Evolutionary conservation across 2,888 invertebrate genomes (phyloP).

Genomic region (Cephus sareptanus): DNA sequence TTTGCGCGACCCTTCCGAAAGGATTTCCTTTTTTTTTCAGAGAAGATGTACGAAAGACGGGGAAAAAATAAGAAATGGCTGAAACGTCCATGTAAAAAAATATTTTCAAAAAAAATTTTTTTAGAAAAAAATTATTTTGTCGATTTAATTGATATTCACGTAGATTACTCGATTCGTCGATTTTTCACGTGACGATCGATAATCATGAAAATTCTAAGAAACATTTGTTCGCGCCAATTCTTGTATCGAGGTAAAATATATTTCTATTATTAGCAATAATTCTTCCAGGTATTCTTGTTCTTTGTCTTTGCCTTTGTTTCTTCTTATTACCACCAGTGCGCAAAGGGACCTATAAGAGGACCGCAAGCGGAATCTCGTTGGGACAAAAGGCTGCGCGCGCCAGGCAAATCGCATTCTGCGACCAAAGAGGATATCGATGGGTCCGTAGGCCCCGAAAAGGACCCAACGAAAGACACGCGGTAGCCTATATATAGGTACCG

Average conservation of each 20-base stretch:
- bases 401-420: constrained; percentile 14
- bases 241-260: neutral
- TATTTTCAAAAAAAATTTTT: neutral
- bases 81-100: neutral
- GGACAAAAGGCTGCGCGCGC: constrained; percentile 11
- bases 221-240: neutral
- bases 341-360: neutral
- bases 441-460: neutral
- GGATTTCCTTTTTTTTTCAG: neutral
- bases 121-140: neutral
- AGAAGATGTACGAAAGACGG: neutral
- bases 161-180: neutral
- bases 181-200: neutral
- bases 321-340: neutral
- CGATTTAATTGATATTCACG: neutral
- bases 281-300: neutral
- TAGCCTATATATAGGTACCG: neutral
- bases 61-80: neutral
- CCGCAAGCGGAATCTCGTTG: constrained; percentile 15
- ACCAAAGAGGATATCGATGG: neutral
- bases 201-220: neutral
- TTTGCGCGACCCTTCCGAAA: neutral
- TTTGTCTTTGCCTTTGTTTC: neutral
- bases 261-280: neutral
- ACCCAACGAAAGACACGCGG: neutral